phyloP scores from a whole-genome alignment of 2,113 vertebrate genomes.

The Phrynosoma blainvillii region DNA sequence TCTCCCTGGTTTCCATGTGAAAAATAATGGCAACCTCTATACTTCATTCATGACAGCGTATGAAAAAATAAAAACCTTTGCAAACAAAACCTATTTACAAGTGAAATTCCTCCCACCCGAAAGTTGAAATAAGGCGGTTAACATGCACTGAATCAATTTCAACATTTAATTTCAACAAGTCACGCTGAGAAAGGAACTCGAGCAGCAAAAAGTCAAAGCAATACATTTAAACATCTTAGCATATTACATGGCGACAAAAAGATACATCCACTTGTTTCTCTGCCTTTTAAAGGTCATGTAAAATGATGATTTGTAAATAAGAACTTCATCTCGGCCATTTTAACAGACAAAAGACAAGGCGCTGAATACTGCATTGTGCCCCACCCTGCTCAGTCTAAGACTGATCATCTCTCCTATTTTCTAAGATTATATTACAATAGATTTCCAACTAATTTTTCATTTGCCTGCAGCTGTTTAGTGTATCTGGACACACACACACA shows the following conservation, averaged over 20 bases:
- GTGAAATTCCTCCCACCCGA: not conserved
- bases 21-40: conserved; percentile 43
- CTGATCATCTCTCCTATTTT: conserved; percentile 43
- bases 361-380: conserved; percentile 59
- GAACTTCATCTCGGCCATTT: conserved; percentile 53
- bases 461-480: not conserved
- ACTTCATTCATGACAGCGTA: conserved; percentile 23
- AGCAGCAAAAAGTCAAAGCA: conserved; percentile 34
- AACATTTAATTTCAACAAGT: conserved; percentile 14
- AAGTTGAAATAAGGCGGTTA: conserved; percentile 35
- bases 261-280: conserved; percentile 40
- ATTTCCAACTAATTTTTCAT: conserved; percentile 35
- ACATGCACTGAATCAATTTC: conserved; percentile 26
- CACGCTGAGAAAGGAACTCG: conserved; percentile 3
- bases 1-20: conserved; percentile 31
- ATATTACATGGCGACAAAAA: not conserved
- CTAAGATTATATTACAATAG: conserved; percentile 35
- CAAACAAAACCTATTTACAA: conserved; percentile 18
- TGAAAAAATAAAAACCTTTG: conserved; percentile 16
- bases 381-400: conserved; percentile 58
- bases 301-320: conserved; percentile 57
- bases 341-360: conserved; percentile 66
- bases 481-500: conserved; percentile 1
- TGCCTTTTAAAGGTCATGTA: conserved; percentile 47
- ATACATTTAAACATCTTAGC: conserved; percentile 18